phyloP scores from a whole-genome alignment of 2,113 vertebrate genomes.

The Mastomys natalensis region DNA sequence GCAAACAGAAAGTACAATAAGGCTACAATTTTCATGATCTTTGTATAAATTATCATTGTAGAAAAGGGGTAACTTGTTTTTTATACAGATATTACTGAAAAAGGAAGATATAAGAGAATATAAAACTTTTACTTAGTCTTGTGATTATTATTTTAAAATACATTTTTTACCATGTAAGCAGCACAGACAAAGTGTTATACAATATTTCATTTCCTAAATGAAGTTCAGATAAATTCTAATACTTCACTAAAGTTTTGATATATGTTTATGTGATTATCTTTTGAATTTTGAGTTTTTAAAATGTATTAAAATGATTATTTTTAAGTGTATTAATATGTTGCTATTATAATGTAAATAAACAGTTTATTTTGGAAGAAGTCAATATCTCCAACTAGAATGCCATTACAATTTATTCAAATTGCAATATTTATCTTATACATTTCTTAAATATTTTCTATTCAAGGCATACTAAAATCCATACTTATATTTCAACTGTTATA shows the following conservation, averaged over 20 bases:
- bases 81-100: conserved; percentile 44
- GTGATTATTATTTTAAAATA: conserved; percentile 57
- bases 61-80: neutral
- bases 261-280: conserved; percentile 20
- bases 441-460: neutral
- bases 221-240: conserved; percentile 13
- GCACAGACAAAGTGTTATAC: neutral
- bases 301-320: neutral
- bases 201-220: conserved; percentile 29
- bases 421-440: neutral
- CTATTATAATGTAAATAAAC: neutral
- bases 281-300: conserved; percentile 55
- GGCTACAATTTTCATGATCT: neutral
- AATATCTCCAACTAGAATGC: neutral
- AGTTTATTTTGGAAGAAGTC: neutral
- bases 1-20: neutral
- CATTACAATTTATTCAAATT: conserved; percentile 2
- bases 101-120: conserved; percentile 57
- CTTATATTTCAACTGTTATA: neutral
- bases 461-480: neutral
- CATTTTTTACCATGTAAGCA: conserved; percentile 48
- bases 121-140: conserved; percentile 25
- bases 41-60: conserved; percentile 43
- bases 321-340: neutral
- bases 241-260: neutral